phyloP scores from a whole-genome alignment of 2,888 invertebrate genomes.

The Acrobasis consociella region DNA sequence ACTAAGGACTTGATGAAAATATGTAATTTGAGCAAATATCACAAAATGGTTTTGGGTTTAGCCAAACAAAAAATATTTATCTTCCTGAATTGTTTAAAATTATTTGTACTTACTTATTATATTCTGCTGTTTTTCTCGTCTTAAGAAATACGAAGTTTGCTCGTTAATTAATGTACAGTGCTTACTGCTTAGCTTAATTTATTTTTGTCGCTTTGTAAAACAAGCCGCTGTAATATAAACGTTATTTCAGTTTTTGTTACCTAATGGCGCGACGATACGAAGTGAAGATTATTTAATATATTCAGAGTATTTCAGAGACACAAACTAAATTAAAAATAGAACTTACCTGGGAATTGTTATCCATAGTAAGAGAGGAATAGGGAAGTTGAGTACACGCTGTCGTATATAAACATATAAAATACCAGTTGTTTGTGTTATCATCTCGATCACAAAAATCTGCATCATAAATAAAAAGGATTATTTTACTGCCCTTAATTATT shows the following conservation, averaged over 20 bases:
- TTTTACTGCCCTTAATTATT: no score
- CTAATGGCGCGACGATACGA: background rate
- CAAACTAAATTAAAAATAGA: background rate
- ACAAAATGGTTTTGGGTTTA: no score
- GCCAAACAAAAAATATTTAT: no score
- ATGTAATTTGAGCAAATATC: no score
- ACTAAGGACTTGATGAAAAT: no score
- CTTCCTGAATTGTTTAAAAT: no score
- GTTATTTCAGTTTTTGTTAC: background rate
- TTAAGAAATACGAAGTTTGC: background rate
- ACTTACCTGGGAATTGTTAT: background rate
- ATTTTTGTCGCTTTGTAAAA: background rate
- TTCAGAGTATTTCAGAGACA: background rate
- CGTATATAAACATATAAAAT: no score
- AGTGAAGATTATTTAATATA: background rate
- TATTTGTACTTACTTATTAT: background rate
- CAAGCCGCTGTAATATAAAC: background rate
- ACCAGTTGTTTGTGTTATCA: no score
- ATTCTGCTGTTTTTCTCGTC: background rate
- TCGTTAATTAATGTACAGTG: background rate
- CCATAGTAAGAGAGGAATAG: no score
- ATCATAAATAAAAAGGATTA: no score
- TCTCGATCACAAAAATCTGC: no score
- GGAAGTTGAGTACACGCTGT: no score
- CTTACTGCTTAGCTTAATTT: background rate